These are phyloP conservation scores for Hypselothyrea guttata DNA, from an alignment of 2,888 invertebrate genomes.

Conservation along the genomic window DNA sequence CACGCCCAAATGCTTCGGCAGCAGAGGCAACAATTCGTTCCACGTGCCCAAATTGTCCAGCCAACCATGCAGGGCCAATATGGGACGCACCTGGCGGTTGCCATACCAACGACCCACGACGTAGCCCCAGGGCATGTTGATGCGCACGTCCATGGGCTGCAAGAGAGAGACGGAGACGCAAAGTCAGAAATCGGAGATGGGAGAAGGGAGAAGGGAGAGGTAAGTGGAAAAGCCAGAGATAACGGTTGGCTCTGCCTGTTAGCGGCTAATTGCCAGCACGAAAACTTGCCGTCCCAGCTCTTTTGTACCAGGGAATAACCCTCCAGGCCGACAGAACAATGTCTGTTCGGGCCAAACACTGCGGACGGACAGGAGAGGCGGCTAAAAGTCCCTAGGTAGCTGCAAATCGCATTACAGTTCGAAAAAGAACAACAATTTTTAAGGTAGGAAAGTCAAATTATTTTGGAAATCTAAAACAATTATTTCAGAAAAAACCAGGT, in stretches of 20 bases:
- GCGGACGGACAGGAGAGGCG: no score
- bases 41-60: slow-evolving; percentile 90
- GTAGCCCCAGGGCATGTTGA: slow-evolving; percentile 88
- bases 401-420: no score
- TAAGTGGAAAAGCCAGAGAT: neutral
- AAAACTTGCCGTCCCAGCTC: slow-evolving; percentile 32
- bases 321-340: no score
- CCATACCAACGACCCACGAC: slow-evolving; percentile 89
- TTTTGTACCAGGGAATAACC: slow-evolving; percentile 29
- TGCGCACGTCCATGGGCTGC: slow-evolving; percentile 85
- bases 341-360: no score
- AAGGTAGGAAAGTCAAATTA: no score
- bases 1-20: slow-evolving; percentile 84
- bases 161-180: slow-evolving; percentile 4
- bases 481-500: no score
- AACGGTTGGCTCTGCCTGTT: slow-evolving; percentile 10
- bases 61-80: slow-evolving; percentile 90
- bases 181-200: neutral
- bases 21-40: slow-evolving; percentile 86
- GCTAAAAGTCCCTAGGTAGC: no score
- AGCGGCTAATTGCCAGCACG: slow-evolving; percentile 60
- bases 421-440: no score
- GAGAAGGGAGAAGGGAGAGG: neutral
- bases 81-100: slow-evolving; percentile 85
- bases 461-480: no score